Percentiles rank a stretch among this genome's conserved stretches.
phyloP scores from a whole-genome alignment of 2,113 vertebrate species.

The Noctilio leporinus region DNA sequence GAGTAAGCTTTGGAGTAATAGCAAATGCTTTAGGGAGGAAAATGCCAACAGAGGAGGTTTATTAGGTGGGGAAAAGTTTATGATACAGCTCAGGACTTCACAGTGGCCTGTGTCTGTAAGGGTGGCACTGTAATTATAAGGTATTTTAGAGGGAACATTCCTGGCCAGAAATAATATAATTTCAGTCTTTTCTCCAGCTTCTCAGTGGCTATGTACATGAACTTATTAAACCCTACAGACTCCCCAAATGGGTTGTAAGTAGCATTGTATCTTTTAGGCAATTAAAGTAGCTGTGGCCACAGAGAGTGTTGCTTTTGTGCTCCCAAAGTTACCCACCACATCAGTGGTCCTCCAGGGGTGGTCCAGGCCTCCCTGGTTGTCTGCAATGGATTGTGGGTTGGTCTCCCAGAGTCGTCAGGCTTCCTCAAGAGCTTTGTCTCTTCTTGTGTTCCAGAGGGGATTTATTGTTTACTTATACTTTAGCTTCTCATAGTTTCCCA shows the following conservation, averaged over 20 bases:
- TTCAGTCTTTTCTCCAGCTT: conserved; percentile 59
- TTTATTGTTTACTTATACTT: background rate
- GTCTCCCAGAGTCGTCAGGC: background rate
- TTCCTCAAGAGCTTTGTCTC: conserved; percentile 1
- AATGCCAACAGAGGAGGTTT: conserved; percentile 50
- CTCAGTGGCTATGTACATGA: background rate
- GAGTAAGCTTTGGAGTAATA: conserved; percentile 34
- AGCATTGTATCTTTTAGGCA: conserved; percentile 30
- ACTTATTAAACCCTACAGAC: conserved; percentile 37
- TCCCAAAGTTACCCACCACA: background rate
- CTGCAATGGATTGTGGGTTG: background rate
- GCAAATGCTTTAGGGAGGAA: conserved; percentile 44
- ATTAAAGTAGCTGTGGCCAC: conserved; percentile 26
- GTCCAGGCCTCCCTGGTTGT: conserved; percentile 44
- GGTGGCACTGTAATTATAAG: conserved; percentile 75
- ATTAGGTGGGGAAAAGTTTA: conserved; percentile 68
- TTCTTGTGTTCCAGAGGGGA: background rate
- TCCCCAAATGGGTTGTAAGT: conserved; percentile 22
- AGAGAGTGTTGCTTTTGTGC: background rate
- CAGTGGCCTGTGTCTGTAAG: conserved; percentile 67
- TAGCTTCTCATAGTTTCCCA: conserved; percentile 16
- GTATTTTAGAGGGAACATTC: conserved; percentile 72
- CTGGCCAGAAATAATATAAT: conserved; percentile 74
- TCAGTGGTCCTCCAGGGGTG: conserved; percentile 32
- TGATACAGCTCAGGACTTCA: conserved; percentile 27